A percentile compares a stretch with the other conserved stretches of the same genome.
Conservation (phyloP, 2,888 invertebrate species). For the Acrobasis repandana region DNA sequence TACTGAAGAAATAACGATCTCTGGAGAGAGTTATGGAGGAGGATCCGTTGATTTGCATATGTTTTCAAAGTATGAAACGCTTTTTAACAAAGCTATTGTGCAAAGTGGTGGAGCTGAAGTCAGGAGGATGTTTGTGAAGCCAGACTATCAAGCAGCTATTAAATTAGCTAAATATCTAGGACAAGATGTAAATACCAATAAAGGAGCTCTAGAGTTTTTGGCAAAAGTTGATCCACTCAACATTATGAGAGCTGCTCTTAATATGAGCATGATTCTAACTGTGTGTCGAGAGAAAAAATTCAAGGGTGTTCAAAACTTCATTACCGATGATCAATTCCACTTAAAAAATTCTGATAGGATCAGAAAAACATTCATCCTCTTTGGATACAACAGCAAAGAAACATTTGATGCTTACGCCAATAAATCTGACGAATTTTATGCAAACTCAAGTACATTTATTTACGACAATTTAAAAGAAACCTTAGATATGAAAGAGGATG, state of each 20-base stretch:
- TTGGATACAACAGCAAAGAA: conserved; percentile 55
- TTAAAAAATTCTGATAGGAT: conserved; percentile 37
- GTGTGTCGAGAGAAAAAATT: conserved; percentile 49
- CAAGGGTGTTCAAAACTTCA: conserved; percentile 39
- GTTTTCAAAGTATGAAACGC: conserved; percentile 44
- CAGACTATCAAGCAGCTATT: conserved; percentile 43
- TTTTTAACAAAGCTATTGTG: conserved; percentile 54
- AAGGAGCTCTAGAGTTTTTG: conserved; percentile 47
- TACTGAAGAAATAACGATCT: conserved; percentile 50
- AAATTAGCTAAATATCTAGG: conserved; percentile 51
- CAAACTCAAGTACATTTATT: conserved; percentile 29
- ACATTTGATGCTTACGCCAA: conserved; percentile 38
- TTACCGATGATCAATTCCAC: conserved; percentile 38
- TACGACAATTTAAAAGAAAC: conserved; percentile 33
- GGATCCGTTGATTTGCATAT: conserved; percentile 57
- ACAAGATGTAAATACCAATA: conserved; percentile 33
- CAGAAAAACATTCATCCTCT: conserved; percentile 40
- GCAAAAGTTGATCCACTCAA: conserved; percentile 40
- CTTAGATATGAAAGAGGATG: conserved; percentile 31
- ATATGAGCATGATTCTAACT: conserved; percentile 38
- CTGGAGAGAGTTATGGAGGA: conserved; percentile 63
- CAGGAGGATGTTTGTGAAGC: conserved; percentile 40
- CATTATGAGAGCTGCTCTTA: conserved; percentile 43
- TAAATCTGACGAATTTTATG: conserved; percentile 36
- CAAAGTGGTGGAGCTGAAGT: conserved; percentile 53